phyloP scores from a whole-genome alignment of 2,888 invertebrate genomes.

The Serrognathus titanus region DNA sequence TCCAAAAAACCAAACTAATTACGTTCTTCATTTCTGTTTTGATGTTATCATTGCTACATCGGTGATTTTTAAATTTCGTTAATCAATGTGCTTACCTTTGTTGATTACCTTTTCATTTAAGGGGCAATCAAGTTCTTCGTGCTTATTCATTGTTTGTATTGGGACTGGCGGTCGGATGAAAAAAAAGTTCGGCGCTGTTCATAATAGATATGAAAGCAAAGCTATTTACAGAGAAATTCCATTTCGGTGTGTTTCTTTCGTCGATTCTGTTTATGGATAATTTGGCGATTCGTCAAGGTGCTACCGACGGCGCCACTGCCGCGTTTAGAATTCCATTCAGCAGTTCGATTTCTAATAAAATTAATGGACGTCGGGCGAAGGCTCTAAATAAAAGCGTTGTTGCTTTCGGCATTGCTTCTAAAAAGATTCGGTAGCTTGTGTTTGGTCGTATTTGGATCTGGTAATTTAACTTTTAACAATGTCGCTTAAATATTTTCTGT shows the following conservation, averaged over 20 bases:
- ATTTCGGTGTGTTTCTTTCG: conserved; percentile 29
- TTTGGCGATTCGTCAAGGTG: conserved; percentile 34
- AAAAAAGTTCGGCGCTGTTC: conserved; percentile 30
- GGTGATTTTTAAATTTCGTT: too few species aligned
- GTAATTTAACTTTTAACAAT: too few species aligned
- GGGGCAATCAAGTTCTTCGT: conserved; percentile 38
- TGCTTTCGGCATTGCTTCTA: too few species aligned
- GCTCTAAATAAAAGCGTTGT: too few species aligned
- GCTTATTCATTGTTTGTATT: conserved; percentile 42
- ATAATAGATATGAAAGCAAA: conserved; percentile 27
- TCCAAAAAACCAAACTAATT: too few species aligned
- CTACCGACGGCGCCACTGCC: conserved; percentile 31
- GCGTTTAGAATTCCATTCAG: conserved; percentile 7
- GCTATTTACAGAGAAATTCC: conserved; percentile 28
- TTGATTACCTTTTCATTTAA: conserved; percentile 9
- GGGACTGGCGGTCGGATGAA: conserved; percentile 30
- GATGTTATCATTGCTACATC: too few species aligned
- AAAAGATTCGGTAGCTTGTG: too few species aligned
- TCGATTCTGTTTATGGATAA: conserved; percentile 30
- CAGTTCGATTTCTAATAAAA: conserved; percentile 10
- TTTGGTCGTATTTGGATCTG: too few species aligned
- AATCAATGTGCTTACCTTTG: neutral
- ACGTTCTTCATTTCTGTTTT: too few species aligned
- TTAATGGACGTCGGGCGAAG: neutral
- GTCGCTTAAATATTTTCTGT: too few species aligned